A percentile compares a stretch with the other conserved stretches of the same genome.
phyloP scores from a whole-genome alignment of 1,140 invertebrate genomes.

The Trialeurodes vaporariorum region DNA sequence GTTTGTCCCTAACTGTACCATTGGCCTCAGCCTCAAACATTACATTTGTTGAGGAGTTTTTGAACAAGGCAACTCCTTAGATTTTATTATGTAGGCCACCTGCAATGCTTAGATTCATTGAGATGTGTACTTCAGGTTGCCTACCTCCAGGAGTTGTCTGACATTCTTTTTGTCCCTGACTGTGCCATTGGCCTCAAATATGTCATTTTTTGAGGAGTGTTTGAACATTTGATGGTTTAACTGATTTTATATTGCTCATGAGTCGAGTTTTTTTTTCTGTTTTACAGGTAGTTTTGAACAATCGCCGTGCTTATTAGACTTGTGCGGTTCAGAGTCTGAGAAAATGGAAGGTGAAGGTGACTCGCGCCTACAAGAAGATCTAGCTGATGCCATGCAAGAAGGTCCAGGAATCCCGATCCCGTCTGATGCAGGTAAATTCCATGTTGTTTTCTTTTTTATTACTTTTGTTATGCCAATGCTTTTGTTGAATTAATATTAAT shows the following conservation, averaged over 20 bases:
- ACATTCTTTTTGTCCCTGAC: too few relatives aligned
- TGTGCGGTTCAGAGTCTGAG: constrained; percentile 38
- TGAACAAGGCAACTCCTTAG: too few relatives aligned
- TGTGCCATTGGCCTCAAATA: too few relatives aligned
- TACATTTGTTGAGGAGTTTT: too few relatives aligned
- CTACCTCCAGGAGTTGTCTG: too few relatives aligned
- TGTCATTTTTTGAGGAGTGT: too few relatives aligned
- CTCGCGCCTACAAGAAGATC: constrained; percentile 70
- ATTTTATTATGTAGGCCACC: too few relatives aligned
- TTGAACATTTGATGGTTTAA: constrained; percentile 15
- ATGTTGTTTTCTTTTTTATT: background rate
- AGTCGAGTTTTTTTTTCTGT: too few relatives aligned
- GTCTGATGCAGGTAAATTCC: background rate
- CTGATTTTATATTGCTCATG: constrained; percentile 6
- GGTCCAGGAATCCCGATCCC: constrained; percentile 36
- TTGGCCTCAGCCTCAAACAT: too few relatives aligned
- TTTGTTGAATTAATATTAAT: background rate
- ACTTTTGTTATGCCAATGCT: background rate
- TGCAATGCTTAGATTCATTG: too few relatives aligned
- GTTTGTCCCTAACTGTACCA: too few relatives aligned
- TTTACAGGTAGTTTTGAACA: constrained; percentile 78
- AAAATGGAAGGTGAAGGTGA: constrained; percentile 41
- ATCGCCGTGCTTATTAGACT: constrained; percentile 51
- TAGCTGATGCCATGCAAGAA: constrained; percentile 90
- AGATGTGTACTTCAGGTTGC: too few relatives aligned